These are phyloP conservation scores for Drosophila novamexicana DNA, from an alignment of 1,140 invertebrate species.

Conservation along the genomic window DNA sequence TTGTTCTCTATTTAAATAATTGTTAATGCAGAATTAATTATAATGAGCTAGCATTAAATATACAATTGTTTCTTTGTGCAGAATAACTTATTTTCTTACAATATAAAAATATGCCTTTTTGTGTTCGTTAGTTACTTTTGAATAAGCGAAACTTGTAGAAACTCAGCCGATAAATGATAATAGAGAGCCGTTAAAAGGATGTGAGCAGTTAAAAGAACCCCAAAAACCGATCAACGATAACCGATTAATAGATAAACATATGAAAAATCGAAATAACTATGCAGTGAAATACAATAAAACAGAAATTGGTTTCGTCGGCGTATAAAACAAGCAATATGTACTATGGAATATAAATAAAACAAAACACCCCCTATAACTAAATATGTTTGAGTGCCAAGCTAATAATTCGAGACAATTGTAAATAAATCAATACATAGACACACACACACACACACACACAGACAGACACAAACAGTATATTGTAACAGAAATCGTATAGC, in stretches of 20 bases:
- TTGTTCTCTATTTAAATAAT: slow-evolving; percentile 9
- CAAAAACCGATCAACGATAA: slow-evolving; percentile 21
- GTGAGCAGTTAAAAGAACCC: slow-evolving; percentile 28
- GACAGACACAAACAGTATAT: slow-evolving; percentile 11
- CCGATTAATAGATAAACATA: slow-evolving; percentile 24
- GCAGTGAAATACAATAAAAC: slow-evolving; percentile 62
- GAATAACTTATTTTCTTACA: slow-evolving; percentile 32
- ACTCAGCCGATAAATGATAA: slow-evolving; percentile 34
- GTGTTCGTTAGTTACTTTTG: slow-evolving; percentile 57
- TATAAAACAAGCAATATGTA: slow-evolving; percentile 48
- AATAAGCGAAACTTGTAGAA: slow-evolving; percentile 75
- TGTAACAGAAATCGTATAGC: slow-evolving; percentile 8
- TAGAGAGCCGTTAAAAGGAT: slow-evolving; percentile 8
- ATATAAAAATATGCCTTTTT: slow-evolving; percentile 64
- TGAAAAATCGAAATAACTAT: slow-evolving; percentile 27
- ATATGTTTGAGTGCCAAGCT: slow-evolving; percentile 83
- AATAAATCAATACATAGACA: slow-evolving; percentile 37
- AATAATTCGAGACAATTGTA: slow-evolving; percentile 77
- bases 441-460: background rate
- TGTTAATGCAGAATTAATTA: slow-evolving; percentile 30
- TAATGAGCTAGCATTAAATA: slow-evolving; percentile 45
- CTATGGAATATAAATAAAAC: slow-evolving; percentile 31
- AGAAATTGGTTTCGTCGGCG: slow-evolving; percentile 77
- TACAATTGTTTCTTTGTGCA: slow-evolving; percentile 58
- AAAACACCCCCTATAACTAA: slow-evolving; percentile 43